These are phyloP conservation scores for Strigamia transsilvanica DNA, from an alignment of 2,888 invertebrate genomes.

Conservation along the genomic window DNA sequence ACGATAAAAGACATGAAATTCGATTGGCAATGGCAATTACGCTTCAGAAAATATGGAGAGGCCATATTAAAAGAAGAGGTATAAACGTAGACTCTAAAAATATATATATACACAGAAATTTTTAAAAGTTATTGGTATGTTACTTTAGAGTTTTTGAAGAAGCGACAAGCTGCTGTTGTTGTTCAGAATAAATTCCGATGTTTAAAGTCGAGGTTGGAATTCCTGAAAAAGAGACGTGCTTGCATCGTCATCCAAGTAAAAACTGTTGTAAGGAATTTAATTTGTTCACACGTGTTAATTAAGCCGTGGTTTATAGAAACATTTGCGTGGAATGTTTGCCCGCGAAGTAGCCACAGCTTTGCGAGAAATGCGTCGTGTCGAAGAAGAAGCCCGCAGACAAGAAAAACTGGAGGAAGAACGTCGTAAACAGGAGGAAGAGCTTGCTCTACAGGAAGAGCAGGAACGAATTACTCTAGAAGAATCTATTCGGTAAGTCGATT, in stretches of 20 bases:
- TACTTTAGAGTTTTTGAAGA: conserved; percentile 70
- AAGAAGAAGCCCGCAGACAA: conserved; percentile 61
- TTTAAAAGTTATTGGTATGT: background rate
- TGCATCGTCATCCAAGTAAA: conserved; percentile 80
- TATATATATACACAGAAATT: background rate
- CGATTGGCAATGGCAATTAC: conserved; percentile 75
- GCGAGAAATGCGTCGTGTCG: conserved; percentile 73
- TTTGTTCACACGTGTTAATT: background rate
- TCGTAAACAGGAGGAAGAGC: conserved; percentile 58
- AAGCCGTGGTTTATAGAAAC: conserved; percentile 62
- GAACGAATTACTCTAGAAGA: conserved; percentile 71
- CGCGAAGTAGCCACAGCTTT: conserved; percentile 85
- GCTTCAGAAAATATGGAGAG: conserved; percentile 80
- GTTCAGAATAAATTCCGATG: conserved; percentile 87
- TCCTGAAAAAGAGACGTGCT: conserved; percentile 81
- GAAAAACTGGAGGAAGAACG: conserved; percentile 59
- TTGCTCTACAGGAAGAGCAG: conserved; percentile 60
- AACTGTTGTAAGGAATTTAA: background rate
- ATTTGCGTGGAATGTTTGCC: conserved; percentile 87
- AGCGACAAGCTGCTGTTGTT: conserved; percentile 74
- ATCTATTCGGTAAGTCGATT: conserved; percentile 72
- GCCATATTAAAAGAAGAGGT: conserved; percentile 72
- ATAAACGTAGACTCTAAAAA: conserved; percentile 38
- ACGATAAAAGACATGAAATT: conserved; percentile 77
- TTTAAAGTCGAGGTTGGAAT: conserved; percentile 83